phyloP scores from a whole-genome alignment of 2,113 vertebrate species.

The Ornithorhynchus anatinus region DNA sequence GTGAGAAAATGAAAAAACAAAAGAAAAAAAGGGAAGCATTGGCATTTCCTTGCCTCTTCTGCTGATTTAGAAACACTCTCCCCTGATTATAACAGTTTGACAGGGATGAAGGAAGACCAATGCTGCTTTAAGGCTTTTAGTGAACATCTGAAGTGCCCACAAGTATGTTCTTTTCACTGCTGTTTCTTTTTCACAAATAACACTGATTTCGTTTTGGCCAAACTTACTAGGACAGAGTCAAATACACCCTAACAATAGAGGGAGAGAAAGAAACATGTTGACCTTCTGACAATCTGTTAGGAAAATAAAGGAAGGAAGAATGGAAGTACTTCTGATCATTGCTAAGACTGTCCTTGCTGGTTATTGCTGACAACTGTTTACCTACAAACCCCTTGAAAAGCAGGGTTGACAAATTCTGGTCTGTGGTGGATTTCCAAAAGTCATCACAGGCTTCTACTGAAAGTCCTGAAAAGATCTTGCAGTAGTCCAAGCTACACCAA shows the following conservation, averaged over 20 bases:
- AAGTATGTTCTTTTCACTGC: slow-evolving; percentile 86
- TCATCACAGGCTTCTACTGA: slow-evolving; percentile 74
- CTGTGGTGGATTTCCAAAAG: slow-evolving; percentile 74
- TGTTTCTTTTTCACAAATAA: slow-evolving; percentile 80
- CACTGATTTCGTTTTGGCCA: slow-evolving; percentile 78
- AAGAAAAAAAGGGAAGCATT: slow-evolving; percentile 52
- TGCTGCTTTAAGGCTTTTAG: slow-evolving; percentile 89
- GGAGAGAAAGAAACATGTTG: slow-evolving; percentile 43
- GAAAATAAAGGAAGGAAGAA: slow-evolving; percentile 48
- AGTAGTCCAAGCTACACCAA: slow-evolving; percentile 83
- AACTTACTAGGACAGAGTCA: slow-evolving; percentile 74
- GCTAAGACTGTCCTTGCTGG: slow-evolving; percentile 76
- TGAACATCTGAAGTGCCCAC: slow-evolving; percentile 98
- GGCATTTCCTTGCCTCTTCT: slow-evolving; percentile 70
- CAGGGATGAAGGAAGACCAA: slow-evolving; percentile 72
- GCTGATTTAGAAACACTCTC: slow-evolving; percentile 61
- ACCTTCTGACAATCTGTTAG: slow-evolving; percentile 24
- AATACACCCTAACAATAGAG: slow-evolving; percentile 52
- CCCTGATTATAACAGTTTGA: slow-evolving; percentile 65
- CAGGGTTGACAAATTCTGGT: slow-evolving; percentile 74
- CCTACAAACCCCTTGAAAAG: slow-evolving; percentile 73
- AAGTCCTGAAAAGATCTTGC: slow-evolving; percentile 75
- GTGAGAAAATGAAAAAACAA: slow-evolving; percentile 86
- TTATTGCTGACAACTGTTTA: slow-evolving; percentile 80
- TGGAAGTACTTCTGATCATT: slow-evolving; percentile 60